Evolutionary conservation across 2,113 vertebrate species (phyloP), one percentile per base, ranked within the genome.

Genomic region (Pygoscelis adeliae): DNA sequence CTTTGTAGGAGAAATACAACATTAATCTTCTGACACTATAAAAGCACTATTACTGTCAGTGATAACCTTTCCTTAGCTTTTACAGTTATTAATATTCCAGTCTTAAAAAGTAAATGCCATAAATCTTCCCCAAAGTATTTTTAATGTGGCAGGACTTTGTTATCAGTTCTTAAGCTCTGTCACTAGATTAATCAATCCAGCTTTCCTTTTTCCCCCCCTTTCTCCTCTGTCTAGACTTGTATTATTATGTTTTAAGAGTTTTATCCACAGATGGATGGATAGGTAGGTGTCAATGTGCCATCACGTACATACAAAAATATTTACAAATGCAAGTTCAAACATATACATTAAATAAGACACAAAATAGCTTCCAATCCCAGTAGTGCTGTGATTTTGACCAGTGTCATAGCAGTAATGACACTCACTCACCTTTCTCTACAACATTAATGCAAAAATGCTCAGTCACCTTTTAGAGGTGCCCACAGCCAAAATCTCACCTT

Each of bases 61-160:
- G 78, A 79, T 87, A 95, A 91, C 52, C 44, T 96, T 94, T 87
- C 16, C 30, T 91, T 78, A 42, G 9, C 52, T 92, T 91, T 82
- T 65, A 36, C 19, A 65, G 66, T 85, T 90, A 93, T 88, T 92
- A 83, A 93, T 83, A 89, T 87, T 84, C 52, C 56, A 76, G 27
- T 59, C 78, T 78, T 87, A 69, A 79, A 94, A 85, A 94, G n/a
- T 52, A 79, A 96, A 83, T 88, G 70, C 8, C 66, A 86, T 85
- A 80, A 72, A 91, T 86, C 70, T 83, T 85, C 18, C 21, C 19
- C 30, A 46, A 90, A 72, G 14, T 8, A 85, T 65, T 94, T 93
- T 85, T 87, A 49, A 80, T 58, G 29, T 38, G 53, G 19, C 27
- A 76, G 46, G 15, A 76, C 6, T 80, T 95, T 58, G 38, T 78